phyloP scores from a whole-genome alignment of 2,113 vertebrate genomes.

The Chelonoidis abingdonii region DNA sequence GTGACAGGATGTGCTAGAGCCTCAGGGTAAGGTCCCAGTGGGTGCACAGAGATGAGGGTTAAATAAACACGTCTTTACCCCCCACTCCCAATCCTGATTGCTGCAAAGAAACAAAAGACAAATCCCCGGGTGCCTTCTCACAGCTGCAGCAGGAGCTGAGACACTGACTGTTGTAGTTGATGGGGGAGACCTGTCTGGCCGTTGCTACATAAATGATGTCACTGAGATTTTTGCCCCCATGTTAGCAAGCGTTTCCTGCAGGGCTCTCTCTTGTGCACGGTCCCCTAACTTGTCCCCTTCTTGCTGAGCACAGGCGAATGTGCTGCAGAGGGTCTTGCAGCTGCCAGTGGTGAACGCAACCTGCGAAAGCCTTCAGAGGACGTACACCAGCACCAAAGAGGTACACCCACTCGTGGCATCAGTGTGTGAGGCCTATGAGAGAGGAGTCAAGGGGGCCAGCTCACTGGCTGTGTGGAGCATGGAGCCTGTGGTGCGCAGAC shows the following conservation, averaged over 20 bases:
- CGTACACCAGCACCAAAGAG: slow-evolving; percentile 82
- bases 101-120: background rate
- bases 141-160: background rate
- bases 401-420: slow-evolving; percentile 80
- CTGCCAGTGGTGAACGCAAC: slow-evolving; percentile 82
- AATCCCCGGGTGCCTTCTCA: too few species aligned
- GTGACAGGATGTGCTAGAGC: background rate
- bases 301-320: slow-evolving; percentile 68
- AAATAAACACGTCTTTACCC: background rate
- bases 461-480: slow-evolving; percentile 79
- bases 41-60: background rate
- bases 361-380: slow-evolving; percentile 76
- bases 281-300: rapidly evolving
- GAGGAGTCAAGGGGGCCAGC: slow-evolving; percentile 74
- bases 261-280: background rate
- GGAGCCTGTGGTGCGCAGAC: slow-evolving; percentile 80
- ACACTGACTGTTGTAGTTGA: background rate
- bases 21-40: background rate
- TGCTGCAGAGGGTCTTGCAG: slow-evolving; percentile 80
- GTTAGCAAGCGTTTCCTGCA: rapidly evolving
- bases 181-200: background rate
- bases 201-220: background rate
- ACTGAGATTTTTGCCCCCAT: rapidly evolving
- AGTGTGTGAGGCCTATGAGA: slow-evolving; percentile 80
- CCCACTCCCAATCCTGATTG: background rate